Conservation (phyloP, 2,113 vertebrate species). For the Crotalus viridis region DNA sequence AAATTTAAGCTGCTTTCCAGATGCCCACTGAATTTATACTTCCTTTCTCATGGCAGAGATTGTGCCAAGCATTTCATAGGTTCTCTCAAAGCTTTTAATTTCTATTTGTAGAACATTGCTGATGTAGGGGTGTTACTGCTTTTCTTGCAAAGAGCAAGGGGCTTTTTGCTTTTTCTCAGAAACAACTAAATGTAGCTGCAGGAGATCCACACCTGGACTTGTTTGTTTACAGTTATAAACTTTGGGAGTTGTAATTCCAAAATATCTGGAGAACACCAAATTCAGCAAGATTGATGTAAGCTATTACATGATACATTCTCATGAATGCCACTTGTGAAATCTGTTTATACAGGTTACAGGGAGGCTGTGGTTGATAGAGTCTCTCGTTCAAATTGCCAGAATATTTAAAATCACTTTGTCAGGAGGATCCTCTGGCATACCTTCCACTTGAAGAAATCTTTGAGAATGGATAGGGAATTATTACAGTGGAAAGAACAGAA, state of each 20-base stretch:
- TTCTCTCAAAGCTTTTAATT: neutral
- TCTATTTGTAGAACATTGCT: neutral
- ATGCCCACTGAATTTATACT: neutral
- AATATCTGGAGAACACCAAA: neutral
- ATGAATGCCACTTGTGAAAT: neutral
- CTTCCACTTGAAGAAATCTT: neutral
- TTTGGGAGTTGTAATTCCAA: neutral
- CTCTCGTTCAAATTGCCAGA: neutral
- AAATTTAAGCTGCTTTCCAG: neutral
- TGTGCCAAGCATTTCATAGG: neutral
- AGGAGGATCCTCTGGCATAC: neutral
- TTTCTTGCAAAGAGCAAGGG: neutral
- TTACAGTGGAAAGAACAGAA: neutral
- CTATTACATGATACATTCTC: neutral
- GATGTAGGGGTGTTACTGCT: neutral
- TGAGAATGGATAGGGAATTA: fast-evolving
- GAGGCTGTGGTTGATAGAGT: neutral
- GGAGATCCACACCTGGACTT: neutral
- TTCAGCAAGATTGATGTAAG: neutral
- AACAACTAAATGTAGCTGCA: neutral
- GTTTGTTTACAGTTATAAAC: neutral
- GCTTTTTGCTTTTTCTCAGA: neutral
- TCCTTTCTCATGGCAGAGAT: neutral
- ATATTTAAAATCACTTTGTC: neutral
- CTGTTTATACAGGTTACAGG: neutral